A percentile compares a stretch with the other conserved stretches of the same genome.
These are phyloP conservation scores for Sarcophaga subvicina DNA, from an alignment of 2,888 invertebrate species.

Conservation along the genomic window DNA sequence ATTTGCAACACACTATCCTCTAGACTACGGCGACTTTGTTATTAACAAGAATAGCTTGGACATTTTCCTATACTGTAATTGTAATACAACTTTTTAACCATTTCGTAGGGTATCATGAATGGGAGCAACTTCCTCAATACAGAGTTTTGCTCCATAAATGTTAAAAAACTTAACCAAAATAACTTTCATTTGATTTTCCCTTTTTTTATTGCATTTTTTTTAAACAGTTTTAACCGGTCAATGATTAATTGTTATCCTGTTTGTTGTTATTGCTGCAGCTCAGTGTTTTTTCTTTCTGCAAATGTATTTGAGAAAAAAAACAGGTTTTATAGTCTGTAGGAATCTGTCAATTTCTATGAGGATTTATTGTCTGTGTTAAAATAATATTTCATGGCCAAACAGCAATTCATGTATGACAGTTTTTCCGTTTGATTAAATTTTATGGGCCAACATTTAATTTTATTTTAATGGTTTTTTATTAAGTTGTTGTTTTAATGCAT, in stretches of 20 bases:
- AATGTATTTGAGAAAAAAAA: background rate
- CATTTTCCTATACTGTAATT: too few species aligned
- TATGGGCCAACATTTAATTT: constrained; percentile 61
- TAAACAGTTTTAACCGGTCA: constrained; percentile 8
- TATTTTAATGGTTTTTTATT: constrained; percentile 42
- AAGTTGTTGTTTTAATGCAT: background rate
- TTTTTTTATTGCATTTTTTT: constrained; percentile 18
- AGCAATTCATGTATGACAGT: constrained; percentile 61
- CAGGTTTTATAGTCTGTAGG: constrained; percentile 41
- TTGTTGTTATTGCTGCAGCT: constrained; percentile 16
- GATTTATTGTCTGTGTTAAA: constrained; percentile 60
- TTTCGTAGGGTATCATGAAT: too few species aligned
- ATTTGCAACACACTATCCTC: too few species aligned
- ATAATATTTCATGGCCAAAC: constrained; percentile 63
- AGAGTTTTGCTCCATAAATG: too few species aligned
- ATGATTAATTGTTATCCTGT: constrained; percentile 64
- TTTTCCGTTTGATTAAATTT: constrained; percentile 68
- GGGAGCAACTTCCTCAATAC: too few species aligned
- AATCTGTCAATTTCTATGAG: constrained; percentile 64
- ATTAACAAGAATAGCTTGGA: too few species aligned
- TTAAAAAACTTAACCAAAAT: background rate
- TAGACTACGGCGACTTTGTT: too few species aligned
- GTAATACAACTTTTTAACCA: too few species aligned
- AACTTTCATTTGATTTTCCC: constrained; percentile 4
- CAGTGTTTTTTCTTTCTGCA: background rate